Base-by-base conservation (phyloP, 2,888 invertebrate genomes). In the Sminthurinus aureus region DNA sequence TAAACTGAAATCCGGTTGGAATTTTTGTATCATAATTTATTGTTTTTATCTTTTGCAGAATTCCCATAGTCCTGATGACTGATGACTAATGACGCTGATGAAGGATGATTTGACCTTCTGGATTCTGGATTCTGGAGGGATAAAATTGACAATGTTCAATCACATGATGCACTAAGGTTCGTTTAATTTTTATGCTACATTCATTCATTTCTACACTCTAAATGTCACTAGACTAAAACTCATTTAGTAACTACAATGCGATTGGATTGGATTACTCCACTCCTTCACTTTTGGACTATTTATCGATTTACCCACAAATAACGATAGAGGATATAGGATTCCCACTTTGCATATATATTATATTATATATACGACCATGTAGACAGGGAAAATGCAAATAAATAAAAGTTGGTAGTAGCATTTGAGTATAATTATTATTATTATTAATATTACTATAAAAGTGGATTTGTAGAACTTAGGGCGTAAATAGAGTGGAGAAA, bases 171-270 rank as follows among this genome's bases (percentile, higher is more conserved):
- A 71, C 22, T 8, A 71, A 71, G 71, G 71, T 71, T 71, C 71
- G 71, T 71, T 71, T 26, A 15, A 69, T 69, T 69, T 64, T 64
- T 69, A 20, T 71, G 71, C 24, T 24, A 22, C 38, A 38, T 38
- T 1, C n/a, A n/a, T n/a, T 52, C 4, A 58, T 13, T 58, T 58
- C 15, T 58, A 58, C 58, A 6, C 71, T 24, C 26, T 71, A 71
- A 71, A 71, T 71, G 71, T 71, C 71, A 71, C 22, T 71, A 71
- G 71, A 24, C 71, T 71, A 71, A 71, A 24, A 71, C 71, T 20
- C 71, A 71, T 71, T 71, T 71, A 71, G 8, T 71, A 71, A 4
- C 38, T 38, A 38, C 13, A 26, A 26, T 22, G 71, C 26, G 71
- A 26, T 24, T 24, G 71, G 26, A 71, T 71, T 71, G 38, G 38